Evolutionary conservation across 2,888 invertebrate genomes (phyloP), one percentile per base, ranked within the genome.

Genomic region (Sialis lutaria): DNA sequence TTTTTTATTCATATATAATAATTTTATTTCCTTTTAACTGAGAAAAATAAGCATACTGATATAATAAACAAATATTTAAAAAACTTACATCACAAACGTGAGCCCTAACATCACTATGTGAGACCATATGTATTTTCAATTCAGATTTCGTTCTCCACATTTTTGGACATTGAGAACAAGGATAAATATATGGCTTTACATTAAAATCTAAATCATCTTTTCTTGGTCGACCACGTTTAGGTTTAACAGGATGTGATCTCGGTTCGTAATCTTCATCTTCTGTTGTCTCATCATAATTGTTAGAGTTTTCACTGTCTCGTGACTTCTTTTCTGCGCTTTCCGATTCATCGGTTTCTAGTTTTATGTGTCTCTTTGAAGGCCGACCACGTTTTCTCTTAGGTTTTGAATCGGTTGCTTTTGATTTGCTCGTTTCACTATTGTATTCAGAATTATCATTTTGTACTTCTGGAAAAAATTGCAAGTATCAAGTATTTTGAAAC

Each of bases 31-130:
- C 22, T 22, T 22, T 22, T 22, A 22, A 22, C 22, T 22, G 22
- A 22, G 22, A 2, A 22, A 22, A n/a, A 5, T 30, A n/a, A 42
- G 5, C 30, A n/a, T 22, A n/a, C 13, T 5, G n/a, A 42, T 6
- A 42, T 42, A 22, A 7, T 2, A 22, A n/a, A 30, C 5, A n/a
- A 31, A 8, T 6, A 5, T 8, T 9, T 8, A 9, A n/a, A 33
- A 30, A 33, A 46, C 33, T 41, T 42, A 47, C 47, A 57, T 72
- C 70, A 55, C 71, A 72, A 48, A 67, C 57, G 52, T 57, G 65
- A 8, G 60, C 58, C n/a, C 57, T 52, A 30, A 54, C 54, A 40
- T 55, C 52, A 48, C 53, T 57, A 49, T 63, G 61, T 10, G 59
- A 50, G 6, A 50, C 48, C 42, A 55, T 49, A 50, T 63, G 61